These are phyloP conservation scores for Meloidogyne floridensis DNA, from an alignment of 1,140 invertebrate genomes.

Conservation along the genomic window DNA sequence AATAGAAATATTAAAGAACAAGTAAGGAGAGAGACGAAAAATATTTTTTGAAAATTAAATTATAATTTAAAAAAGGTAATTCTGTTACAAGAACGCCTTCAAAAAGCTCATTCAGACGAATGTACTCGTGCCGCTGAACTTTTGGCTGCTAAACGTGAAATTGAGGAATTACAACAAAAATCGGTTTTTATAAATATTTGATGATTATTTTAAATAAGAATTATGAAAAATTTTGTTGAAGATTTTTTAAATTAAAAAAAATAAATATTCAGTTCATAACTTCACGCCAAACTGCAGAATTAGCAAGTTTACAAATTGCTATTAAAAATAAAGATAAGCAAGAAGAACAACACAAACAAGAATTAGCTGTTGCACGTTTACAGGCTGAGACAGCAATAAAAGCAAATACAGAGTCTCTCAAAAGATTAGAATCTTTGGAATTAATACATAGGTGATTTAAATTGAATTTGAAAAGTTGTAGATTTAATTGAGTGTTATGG, in stretches of 20 bases:
- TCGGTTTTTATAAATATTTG: constrained; percentile 23
- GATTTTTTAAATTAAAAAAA: constrained; percentile 1
- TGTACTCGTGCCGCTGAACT: constrained; percentile 34
- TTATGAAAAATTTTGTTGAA: neutral
- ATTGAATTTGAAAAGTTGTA: neutral
- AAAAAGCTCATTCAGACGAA: constrained; percentile 37
- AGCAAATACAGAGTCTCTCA: constrained; percentile 25
- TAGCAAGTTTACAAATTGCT: constrained; percentile 40
- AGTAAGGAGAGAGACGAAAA: constrained; percentile 1
- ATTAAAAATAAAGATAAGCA: constrained; percentile 41
- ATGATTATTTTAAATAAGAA: constrained; percentile 3
- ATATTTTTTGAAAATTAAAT: constrained; percentile 1
- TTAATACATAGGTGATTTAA: constrained; percentile 29
- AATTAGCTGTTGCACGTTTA: constrained; percentile 33
- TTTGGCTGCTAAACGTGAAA: constrained; percentile 43
- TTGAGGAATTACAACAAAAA: constrained; percentile 48
- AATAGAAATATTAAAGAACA: constrained; percentile 47
- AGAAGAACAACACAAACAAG: constrained; percentile 34
- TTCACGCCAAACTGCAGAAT: constrained; percentile 36
- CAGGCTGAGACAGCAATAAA: constrained; percentile 36
- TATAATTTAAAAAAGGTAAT: constrained; percentile 21
- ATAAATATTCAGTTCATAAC: constrained; percentile 24
- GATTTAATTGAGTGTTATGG: no score
- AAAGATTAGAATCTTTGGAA: constrained; percentile 31
- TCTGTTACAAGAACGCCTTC: constrained; percentile 39